Evolutionary conservation across 2,113 vertebrate genomes (phyloP).

Genomic region (Eulemur rufifrons): DNA sequence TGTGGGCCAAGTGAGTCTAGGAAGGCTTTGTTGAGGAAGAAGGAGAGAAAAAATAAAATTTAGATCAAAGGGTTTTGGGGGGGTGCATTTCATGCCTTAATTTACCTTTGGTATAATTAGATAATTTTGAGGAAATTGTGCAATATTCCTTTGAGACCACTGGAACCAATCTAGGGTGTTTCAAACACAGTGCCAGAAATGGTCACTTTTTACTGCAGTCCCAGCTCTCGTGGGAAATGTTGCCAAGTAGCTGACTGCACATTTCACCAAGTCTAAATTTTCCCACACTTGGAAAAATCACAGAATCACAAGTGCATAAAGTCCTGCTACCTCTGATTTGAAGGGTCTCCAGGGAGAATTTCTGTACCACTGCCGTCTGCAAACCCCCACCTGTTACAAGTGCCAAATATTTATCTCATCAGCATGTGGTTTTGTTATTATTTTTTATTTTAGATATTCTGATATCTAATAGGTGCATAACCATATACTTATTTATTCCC

Average conservation of each 20-base stretch:
- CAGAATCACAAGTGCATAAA: background rate
- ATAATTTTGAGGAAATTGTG: background rate
- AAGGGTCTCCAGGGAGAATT: background rate
- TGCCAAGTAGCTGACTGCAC: background rate
- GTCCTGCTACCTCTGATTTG: background rate
- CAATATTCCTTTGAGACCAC: background rate
- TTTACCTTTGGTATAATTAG: background rate
- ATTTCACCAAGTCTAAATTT: background rate
- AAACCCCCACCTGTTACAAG: background rate
- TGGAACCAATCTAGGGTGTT: background rate
- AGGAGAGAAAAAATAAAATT: background rate
- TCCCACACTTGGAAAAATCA: background rate
- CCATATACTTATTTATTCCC: background rate
- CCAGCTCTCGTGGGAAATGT: background rate
- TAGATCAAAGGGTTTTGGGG: background rate
- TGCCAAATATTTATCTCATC: background rate
- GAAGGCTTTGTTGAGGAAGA: background rate
- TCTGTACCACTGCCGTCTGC: background rate
- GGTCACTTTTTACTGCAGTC: background rate
- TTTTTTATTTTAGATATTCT: slow-evolving; percentile 11
- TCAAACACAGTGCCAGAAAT: background rate
- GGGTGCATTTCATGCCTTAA: background rate
- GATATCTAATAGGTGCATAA: background rate
- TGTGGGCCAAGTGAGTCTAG: background rate
- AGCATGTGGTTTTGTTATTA: background rate